phyloP scores from a whole-genome alignment of 2,113 vertebrate genomes.

The Hemichromis elongatus region DNA sequence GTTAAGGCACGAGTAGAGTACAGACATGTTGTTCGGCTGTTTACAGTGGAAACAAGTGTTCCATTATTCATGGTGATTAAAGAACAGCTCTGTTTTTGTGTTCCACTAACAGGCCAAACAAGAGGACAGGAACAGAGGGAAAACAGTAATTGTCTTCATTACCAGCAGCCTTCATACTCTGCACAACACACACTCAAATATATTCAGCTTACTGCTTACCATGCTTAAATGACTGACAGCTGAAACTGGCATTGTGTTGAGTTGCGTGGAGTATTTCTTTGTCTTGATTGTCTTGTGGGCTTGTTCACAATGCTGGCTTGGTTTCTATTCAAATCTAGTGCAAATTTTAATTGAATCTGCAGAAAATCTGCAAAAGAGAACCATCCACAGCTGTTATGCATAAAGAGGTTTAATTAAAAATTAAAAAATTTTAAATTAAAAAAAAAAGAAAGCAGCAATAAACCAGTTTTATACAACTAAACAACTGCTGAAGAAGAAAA shows the following conservation, averaged over 20 bases:
- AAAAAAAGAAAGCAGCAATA: neutral
- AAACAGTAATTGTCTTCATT: slow-evolving; percentile 13
- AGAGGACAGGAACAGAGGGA: neutral
- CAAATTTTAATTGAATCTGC: neutral
- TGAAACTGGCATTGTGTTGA: neutral
- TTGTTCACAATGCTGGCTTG: neutral
- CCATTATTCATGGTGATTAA: slow-evolving; percentile 62
- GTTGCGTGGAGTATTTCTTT: neutral
- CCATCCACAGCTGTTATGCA: neutral
- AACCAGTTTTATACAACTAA: neutral
- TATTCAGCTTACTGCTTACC: neutral
- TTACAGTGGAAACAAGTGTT: slow-evolving; percentile 45
- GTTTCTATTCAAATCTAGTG: neutral
- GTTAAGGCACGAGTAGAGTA: neutral
- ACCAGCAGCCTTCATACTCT: neutral
- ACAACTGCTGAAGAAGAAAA: neutral
- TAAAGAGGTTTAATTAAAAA: no score
- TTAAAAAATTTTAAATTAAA: no score
- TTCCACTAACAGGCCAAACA: slow-evolving; percentile 38
- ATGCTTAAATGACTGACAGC: neutral
- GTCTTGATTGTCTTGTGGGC: neutral
- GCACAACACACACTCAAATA: neutral
- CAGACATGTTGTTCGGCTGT: slow-evolving; percentile 24
- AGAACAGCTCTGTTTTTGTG: slow-evolving; percentile 30
- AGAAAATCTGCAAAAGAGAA: neutral